Base-by-base conservation (phyloP, 2,113 vertebrate genomes). In the Hemiscyllium ocellatum region DNA sequence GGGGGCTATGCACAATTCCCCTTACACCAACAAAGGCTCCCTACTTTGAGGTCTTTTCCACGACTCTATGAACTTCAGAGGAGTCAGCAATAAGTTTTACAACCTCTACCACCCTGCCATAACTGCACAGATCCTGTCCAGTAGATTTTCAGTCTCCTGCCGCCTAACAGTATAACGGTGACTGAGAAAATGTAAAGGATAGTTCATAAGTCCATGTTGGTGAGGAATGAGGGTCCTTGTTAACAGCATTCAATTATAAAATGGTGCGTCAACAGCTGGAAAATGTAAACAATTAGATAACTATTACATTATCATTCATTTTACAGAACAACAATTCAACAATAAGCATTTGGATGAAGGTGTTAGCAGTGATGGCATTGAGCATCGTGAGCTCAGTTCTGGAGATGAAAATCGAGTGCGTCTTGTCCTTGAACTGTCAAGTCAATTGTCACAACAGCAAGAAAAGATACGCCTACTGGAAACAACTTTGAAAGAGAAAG, bases 381-480 rank as follows among this genome's bases (percentile, higher is more conserved):
- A 72, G 29, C 10, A 47, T 47, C 42, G 15, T 47, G 47, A 52
- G 42, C 68, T 29, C 29, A 15, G 22, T 24, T 10, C 50, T 95
- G 93, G 96, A 56, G 68, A 87, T 95, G 78, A 96, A 37, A 78
- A 50, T 2, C 96, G 96, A 95, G 4, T 96, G 80, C 96, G 47
- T 96, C 96, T 97, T 85, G 96, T 96, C 95, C 76, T 96, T 94
- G 95, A 97, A 96, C 96, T 96, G 56, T 96, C 96, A 0, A 26
- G 10, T 94, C 96, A 96, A 86, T 72, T 97, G 96, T 97, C 97
- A 96, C 69, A 96, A 95, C 65, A 96, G 85, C 83, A 68, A 24
- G 96, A 97, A 68, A 97, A 96, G 89, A 96, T 96, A 96, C 96
- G 96, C 78, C 96, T 97, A 85, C 94, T 97, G 95, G 94, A 97